Evolutionary conservation across 2,888 invertebrate species (phyloP).

Genomic region (Ptychoptera contaminata): DNA sequence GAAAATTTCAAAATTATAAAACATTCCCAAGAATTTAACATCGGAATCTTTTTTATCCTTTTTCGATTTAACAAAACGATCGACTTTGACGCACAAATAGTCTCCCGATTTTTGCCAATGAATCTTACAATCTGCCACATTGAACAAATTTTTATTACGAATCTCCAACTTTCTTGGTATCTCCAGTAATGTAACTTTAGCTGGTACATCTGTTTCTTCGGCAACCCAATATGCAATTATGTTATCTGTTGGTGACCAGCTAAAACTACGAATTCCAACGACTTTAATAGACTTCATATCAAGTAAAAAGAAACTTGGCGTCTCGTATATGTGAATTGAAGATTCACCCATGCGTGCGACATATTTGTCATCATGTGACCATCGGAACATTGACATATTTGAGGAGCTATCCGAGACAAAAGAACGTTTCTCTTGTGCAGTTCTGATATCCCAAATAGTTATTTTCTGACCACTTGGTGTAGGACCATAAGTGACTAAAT

Average conservation of each 20-base stretch:
- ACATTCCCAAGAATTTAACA: constrained; percentile 90
- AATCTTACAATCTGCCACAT: constrained; percentile 94
- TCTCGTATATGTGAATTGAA: constrained; percentile 85
- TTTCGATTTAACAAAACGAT: constrained; percentile 74
- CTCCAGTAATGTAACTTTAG: constrained; percentile 82
- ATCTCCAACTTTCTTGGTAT: constrained; percentile 80
- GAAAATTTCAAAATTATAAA: constrained; percentile 97
- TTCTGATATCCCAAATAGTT: constrained; percentile 93
- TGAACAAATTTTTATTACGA: constrained; percentile 90
- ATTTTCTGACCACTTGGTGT: constrained; percentile 65
- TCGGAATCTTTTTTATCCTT: constrained; percentile 85
- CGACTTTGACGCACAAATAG: constrained; percentile 91
- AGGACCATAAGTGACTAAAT: constrained; percentile 87
- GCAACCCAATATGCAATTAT: constrained; percentile 96
- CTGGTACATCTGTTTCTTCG: constrained; percentile 92
- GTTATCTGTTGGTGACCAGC: constrained; percentile 97
- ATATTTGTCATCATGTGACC: constrained; percentile 92
- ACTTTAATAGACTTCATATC: constrained; percentile 92
- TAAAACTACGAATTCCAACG: constrained; percentile 79
- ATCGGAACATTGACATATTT: constrained; percentile 89
- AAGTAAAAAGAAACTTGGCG: constrained; percentile 84
- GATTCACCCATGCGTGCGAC: constrained; percentile 80
- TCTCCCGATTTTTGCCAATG: constrained; percentile 99
- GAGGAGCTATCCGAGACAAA: constrained; percentile 76
- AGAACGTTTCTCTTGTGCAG: constrained; percentile 81